Conservation (phyloP, 2,888 invertebrate genomes). For the Pogonocherus hispidulus region DNA sequence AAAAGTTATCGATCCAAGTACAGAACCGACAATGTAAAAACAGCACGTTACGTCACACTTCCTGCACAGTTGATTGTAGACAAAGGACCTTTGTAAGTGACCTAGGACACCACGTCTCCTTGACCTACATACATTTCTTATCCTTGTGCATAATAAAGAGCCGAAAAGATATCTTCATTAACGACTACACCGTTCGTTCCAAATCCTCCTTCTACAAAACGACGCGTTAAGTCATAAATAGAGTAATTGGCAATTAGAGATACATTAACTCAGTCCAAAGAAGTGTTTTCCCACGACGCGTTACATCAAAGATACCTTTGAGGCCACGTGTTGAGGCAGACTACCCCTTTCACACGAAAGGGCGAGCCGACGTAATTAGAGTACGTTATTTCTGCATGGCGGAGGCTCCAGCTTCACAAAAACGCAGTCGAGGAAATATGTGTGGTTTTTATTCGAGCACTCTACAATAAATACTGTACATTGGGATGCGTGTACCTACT, state of each 20-base stretch:
- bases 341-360: neutral
- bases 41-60: too few relatives aligned
- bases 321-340: neutral
- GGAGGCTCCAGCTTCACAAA: too few relatives aligned
- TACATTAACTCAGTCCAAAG: conserved; percentile 30
- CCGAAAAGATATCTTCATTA: neutral
- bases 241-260: conserved; percentile 54
- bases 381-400: neutral
- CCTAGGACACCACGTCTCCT: neutral
- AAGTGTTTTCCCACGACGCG: conserved; percentile 36
- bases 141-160: neutral
- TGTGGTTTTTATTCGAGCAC: too few relatives aligned
- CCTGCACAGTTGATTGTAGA: too few relatives aligned
- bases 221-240: conserved; percentile 41
- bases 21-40: too few relatives aligned
- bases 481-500: too few relatives aligned
- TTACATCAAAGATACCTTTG: conserved; percentile 37
- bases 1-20: too few relatives aligned
- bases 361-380: neutral
- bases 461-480: too few relatives aligned
- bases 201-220: neutral
- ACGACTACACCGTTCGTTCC: neutral
- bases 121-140: neutral
- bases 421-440: too few relatives aligned
- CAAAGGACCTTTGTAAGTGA: conserved; percentile 8